phyloP scores from a whole-genome alignment of 2,888 invertebrate species.

The Caenorhabditis afra region DNA sequence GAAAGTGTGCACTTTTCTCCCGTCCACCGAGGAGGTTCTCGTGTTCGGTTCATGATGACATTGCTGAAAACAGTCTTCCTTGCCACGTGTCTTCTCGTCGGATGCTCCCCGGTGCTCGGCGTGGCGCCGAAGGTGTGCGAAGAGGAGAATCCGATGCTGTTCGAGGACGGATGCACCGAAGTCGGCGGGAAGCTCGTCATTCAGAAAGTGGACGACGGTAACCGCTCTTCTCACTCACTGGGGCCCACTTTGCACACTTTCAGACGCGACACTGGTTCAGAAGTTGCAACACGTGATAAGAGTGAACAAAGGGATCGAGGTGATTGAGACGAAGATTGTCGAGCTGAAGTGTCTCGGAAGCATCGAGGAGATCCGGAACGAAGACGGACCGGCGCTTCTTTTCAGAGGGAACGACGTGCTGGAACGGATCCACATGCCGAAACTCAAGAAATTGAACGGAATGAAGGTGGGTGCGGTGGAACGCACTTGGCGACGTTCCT shows the following conservation, averaged over 20 bases:
- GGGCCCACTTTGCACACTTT: neutral
- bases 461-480: neutral
- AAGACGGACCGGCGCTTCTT: constrained; percentile 15
- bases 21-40: no score
- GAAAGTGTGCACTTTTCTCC: no score
- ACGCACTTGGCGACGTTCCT: neutral
- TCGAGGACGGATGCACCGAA: no score
- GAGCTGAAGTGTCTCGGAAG: neutral
- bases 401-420: constrained; percentile 19
- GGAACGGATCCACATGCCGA: constrained; percentile 7
- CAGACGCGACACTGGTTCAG: neutral
- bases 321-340: neutral
- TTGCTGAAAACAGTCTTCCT: no score
- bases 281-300: constrained; percentile 2
- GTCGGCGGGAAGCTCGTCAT: no score
- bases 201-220: no score
- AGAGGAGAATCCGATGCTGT: no score
- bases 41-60: no score
- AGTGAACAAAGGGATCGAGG: constrained; percentile 20
- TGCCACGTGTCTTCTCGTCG: no score
- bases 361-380: constrained; percentile 17
- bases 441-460: constrained; percentile 8
- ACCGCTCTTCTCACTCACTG: no score
- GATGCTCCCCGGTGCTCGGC: no score
- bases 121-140: no score